Base-by-base conservation (phyloP, 2,888 invertebrate genomes). In the Drosophila recens region DNA sequence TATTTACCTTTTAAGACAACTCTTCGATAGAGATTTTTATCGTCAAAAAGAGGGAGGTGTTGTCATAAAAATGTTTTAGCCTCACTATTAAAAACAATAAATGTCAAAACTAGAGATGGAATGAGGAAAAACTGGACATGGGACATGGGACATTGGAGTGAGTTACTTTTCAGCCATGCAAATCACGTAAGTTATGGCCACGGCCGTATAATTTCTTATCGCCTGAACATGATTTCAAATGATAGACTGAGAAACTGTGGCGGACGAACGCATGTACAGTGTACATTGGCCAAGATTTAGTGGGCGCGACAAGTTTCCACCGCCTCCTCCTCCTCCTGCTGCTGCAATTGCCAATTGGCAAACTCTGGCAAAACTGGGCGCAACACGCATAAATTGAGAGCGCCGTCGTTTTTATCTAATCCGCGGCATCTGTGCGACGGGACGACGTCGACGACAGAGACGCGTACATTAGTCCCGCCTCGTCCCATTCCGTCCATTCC, bases 371-470 rank as follows among this genome's bases (percentile, higher is more conserved):
- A 69, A 67, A 67, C 71, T 67, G 72, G 84, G 80, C 84, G 80
- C 83, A 81, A 72, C 77, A 90, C 86, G 90, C 90, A 87, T 87
- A 87, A 87, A 87, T 87, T 87, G 86, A 89, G 89, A 84, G 87
- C 77, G 80, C 72, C 77, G 77, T 71, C 80, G 71, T 80, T 86
- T 86, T 87, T 90, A 87, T 87, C 86, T 87, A 90, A 87, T 87
- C 86, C 87, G 90, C 89, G 90, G 86, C 86, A 87, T 87, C 86
- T 86, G 86, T 71, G 79, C 82, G 80, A 74, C 79, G 78, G 40
- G 36, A 42, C 56, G 58, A 51, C 62, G 67, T 43, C 72, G 61
- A 46, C 71, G 56, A 34, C 30, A 64, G 67, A 84, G 86, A 74
- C 81, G 84, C 84, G 80, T 84, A 81, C 84, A 84, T 84, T 84